Evolutionary conservation across 2,888 invertebrate species (phyloP).

Genomic region (Oxyteleia sp.): DNA sequence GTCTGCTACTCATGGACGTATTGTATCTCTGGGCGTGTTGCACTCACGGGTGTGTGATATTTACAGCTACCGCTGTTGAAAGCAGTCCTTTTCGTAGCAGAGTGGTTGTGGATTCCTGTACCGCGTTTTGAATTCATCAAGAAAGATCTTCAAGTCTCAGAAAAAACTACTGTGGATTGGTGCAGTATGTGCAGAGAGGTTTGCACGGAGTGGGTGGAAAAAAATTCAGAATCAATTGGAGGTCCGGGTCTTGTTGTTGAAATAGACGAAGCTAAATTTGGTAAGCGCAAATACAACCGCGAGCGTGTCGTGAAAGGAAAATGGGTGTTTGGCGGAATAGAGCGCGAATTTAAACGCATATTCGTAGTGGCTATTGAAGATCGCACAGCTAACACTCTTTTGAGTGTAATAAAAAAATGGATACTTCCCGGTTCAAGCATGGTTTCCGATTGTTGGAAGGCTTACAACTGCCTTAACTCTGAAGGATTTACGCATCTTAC

Average conservation of each 20-base stretch:
- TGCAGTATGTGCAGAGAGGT: neutral
- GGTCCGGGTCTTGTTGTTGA: neutral
- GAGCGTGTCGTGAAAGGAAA: no score
- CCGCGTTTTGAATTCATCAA: no score
- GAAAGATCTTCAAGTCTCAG: neutral
- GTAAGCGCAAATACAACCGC: slow-evolving; percentile 3
- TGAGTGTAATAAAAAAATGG: slow-evolving; percentile 2
- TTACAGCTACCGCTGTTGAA: neutral
- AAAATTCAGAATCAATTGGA: slow-evolving; percentile 1
- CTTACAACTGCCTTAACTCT: slow-evolving; percentile 14
- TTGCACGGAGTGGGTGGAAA: neutral
- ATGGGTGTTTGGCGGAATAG: slow-evolving; percentile 1
- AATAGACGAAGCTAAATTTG: no score
- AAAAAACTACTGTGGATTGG: neutral
- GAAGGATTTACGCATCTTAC: slow-evolving; percentile 5
- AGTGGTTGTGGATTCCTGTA: neutral
- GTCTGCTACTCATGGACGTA: no score
- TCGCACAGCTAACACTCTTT: slow-evolving; percentile 3
- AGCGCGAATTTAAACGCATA: neutral
- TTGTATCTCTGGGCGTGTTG: no score
- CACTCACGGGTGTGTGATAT: no score
- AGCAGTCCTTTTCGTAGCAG: neutral
- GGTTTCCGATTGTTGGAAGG: slow-evolving; percentile 18
- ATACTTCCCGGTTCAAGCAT: slow-evolving; percentile 6
- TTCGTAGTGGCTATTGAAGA: neutral